Conservation (phyloP, 2,888 invertebrate species). For the Hoplodrina ambigua region DNA sequence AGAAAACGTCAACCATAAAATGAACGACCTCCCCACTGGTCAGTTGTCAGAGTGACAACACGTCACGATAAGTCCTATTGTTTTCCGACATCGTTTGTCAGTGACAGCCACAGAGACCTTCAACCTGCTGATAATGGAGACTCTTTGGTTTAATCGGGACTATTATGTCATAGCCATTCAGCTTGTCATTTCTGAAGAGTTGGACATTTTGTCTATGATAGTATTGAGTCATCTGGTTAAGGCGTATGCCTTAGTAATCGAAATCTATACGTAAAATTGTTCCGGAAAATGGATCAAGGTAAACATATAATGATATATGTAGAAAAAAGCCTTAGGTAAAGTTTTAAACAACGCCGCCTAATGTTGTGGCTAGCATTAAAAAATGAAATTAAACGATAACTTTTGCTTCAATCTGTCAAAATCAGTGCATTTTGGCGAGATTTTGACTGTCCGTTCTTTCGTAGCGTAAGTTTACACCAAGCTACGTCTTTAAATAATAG, state of each 20-base stretch:
- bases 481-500: too few relatives aligned
- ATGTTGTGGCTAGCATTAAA: too few relatives aligned
- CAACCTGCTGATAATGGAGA: conserved; percentile 38
- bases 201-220: conserved; percentile 10
- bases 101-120: conserved; percentile 48
- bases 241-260: background rate
- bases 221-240: background rate
- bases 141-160: conserved; percentile 34
- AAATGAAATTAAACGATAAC: too few relatives aligned
- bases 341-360: too few relatives aligned
- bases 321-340: too few relatives aligned
- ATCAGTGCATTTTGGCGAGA: too few relatives aligned
- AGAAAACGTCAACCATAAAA: conserved; percentile 24
- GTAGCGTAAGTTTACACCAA: too few relatives aligned
- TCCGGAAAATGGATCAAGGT: too few relatives aligned
- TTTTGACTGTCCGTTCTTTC: too few relatives aligned
- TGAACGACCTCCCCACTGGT: conserved; percentile 38
- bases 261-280: background rate
- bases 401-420: too few relatives aligned
- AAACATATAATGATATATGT: too few relatives aligned
- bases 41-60: conserved; percentile 31
- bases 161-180: conserved; percentile 28
- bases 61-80: conserved; percentile 46
- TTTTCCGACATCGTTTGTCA: conserved; percentile 55
- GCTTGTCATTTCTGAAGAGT: conserved; percentile 18